Base-by-base conservation (phyloP, 1,140 invertebrate genomes). In the Sycobia sp. region DNA sequence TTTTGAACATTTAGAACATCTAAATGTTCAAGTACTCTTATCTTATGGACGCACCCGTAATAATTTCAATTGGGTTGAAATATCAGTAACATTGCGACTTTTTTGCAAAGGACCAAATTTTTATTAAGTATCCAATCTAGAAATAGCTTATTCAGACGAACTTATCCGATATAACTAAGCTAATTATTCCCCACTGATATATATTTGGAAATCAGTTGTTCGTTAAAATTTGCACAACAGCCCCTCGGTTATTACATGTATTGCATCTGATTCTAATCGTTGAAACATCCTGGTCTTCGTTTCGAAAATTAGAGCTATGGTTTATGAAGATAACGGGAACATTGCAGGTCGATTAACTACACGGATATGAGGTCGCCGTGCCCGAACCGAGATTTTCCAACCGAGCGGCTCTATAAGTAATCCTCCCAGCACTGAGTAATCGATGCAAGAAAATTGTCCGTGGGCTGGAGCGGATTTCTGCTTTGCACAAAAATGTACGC, bases 281-380 rank as follows among this genome's bases (percentile, higher is more conserved):
- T 32, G 64, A 67, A 54, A 67, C 66, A 67, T 62, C 9, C 32
- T 27, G 51, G 51, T 62, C 41, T 49, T 56, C 62, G 64, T 41
- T 63, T 65, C 49, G 67, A 63, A 60, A 44, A 58, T 50, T 36
- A 32, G 29, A 56, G 39, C 50, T 47, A 38, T 32, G 10, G 59
- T 46, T 63, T 61, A 66, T 62, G 54, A 69, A 66, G 58, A 66
- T 55, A 62, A 55, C 43, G 56, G 54, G 38, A 22, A 25, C 32
- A 36, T 55, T 56, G 14, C 34, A 36, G 32, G 41, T 55, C 64
- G 61, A 69, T 73, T 72, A 72, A 71, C 67, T 71, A 53, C 62
- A 65, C 56, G 65, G 49, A 68, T 67, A 46, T 53, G 50, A 46
- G 18, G 56, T 38, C 32, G 16, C 2, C 16, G 32, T 27, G 49